Conservation (phyloP, 2,797 vertebrate species). For the Odontamblyopus lacepedii region DNA sequence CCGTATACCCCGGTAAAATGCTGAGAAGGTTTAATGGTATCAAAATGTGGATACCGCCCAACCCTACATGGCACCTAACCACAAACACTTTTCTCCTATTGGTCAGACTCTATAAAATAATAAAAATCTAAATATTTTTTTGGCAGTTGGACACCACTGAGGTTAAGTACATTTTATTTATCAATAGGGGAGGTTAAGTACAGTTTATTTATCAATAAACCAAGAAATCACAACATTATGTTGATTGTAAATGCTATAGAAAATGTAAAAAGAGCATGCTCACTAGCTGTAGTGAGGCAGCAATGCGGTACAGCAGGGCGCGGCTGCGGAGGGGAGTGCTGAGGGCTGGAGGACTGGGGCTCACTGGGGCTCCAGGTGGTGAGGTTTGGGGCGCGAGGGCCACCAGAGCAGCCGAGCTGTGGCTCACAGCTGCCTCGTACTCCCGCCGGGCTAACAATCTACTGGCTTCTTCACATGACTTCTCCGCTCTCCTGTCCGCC, state of each 20-base stretch:
- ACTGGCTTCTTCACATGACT: slow-evolving; percentile 99
- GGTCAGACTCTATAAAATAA: no score
- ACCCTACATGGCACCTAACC: no score
- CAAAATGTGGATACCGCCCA: no score
- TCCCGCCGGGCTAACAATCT: slow-evolving; percentile 94
- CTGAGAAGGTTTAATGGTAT: no score
- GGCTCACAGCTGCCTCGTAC: slow-evolving; percentile 91
- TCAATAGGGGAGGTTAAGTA: not conserved
- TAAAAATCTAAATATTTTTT: no score
- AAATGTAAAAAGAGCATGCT: slow-evolving; percentile 55
- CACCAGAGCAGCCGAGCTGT: slow-evolving; percentile 94
- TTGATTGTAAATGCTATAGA: not conserved
- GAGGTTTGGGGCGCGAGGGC: slow-evolving; percentile 86
- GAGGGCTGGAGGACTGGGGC: slow-evolving; percentile 74
- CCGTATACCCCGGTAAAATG: no score
- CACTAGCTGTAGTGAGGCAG: slow-evolving; percentile 94
- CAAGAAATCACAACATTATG: not conserved
- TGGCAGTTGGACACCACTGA: no score
- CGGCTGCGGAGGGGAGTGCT: slow-evolving; percentile 86
- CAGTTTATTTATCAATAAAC: not conserved
- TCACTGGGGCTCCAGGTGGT: slow-evolving; percentile 70
- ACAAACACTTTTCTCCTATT: not conserved
- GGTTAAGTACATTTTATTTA: not conserved
- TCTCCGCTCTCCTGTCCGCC: slow-evolving; percentile 99
- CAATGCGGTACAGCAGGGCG: slow-evolving; percentile 93